Conservation (phyloP, 2,797 vertebrate genomes). For the Rhyacichthys aspro region DNA sequence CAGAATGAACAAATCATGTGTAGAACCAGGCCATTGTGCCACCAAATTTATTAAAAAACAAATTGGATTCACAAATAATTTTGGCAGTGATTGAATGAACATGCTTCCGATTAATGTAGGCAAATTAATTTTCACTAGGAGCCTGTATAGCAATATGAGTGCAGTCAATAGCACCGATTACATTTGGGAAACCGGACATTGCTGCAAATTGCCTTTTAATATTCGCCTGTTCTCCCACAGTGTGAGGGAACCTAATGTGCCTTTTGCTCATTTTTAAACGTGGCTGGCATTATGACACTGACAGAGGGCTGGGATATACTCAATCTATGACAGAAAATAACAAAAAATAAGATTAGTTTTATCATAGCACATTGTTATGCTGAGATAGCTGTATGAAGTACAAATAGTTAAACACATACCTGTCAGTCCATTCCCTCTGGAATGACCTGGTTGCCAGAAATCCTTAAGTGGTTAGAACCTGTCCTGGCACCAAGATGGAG, state of each 20-base stretch:
- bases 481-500: too few species aligned
- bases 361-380: too few species aligned
- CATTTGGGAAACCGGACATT: background rate
- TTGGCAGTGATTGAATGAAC: background rate
- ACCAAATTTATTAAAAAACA: background rate
- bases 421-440: too few species aligned
- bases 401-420: too few species aligned
- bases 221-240: background rate
- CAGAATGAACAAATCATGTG: background rate
- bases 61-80: background rate
- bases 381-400: too few species aligned
- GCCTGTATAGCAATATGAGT: conserved; percentile 6
- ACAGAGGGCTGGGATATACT: too few species aligned
- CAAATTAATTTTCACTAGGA: background rate
- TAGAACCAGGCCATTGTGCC: conserved; percentile 9
- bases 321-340: too few species aligned
- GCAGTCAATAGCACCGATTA: background rate
- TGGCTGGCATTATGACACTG: too few species aligned
- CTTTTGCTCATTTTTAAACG: background rate
- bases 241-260: conserved; percentile 1
- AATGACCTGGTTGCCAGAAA: too few species aligned
- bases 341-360: too few species aligned
- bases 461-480: too few species aligned
- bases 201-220: background rate
- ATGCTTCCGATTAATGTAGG: conserved; percentile 4